Base-by-base conservation (phyloP, 2,888 invertebrate species). In the Chloroclystis v-ata region DNA sequence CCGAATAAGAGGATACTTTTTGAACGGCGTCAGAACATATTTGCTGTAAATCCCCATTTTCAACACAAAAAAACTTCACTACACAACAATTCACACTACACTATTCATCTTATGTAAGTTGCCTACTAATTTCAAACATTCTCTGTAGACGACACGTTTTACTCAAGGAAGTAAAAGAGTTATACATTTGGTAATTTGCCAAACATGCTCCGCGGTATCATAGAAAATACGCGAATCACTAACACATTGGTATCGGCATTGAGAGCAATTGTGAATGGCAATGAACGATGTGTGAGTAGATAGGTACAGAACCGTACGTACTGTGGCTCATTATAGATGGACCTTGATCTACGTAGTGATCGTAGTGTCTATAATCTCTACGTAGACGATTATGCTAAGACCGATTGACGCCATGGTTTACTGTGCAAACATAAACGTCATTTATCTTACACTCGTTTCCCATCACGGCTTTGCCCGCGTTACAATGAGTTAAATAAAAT, bases 1-100 rank as follows among this genome's bases (percentile, higher is more conserved):
- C 52, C 86, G 65, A 33, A 84, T 54, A 16, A 87, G 63, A 78
- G 83, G 76, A 83, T 86, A 75, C 78, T 82, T 85, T 60, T 60
- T 78, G 46, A 79, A 77, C 32, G 69, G 64, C 43, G 72, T 70
- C 37, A 60, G 58, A 44, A 75, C 43, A 45, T 49, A 35, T 11
- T 35, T 85, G 57, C 80, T 85, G 45, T 73, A 69, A 9, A 61
- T 72, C 57, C 66, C 63, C 84, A 84, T 85, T 56, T 47, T 64
- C 20, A 35, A 35, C 35, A 35, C 35, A 20, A 10, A 24, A 24
- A 16, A 13, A 33, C 30, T 28, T 28, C 12, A 13, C 12, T 11
- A 29, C 7, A 12, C 8, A 29, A 28, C 11, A 4, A 4, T 11
- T n/a, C 1, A 13, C 16, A 16, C 35, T 7, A 10, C 20, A 35